These are phyloP conservation scores for Drosophila nigritarsus DNA, from an alignment of 2,888 invertebrate species.

Conservation along the genomic window DNA sequence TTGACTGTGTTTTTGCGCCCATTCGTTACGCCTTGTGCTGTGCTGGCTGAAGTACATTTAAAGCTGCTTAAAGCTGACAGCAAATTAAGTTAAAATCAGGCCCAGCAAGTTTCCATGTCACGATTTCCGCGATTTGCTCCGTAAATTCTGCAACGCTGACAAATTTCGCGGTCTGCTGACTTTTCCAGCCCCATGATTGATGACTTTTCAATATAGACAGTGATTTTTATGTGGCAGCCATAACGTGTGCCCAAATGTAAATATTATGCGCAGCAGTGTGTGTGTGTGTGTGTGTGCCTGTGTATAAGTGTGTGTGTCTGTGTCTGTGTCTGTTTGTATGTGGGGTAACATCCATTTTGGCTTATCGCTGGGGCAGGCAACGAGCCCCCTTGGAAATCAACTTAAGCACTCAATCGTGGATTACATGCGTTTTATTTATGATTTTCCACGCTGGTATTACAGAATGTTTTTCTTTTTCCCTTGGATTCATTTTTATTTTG, in stretches of 20 bases:
- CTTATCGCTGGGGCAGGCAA: slow-evolving; percentile 18
- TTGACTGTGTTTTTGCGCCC: slow-evolving; percentile 45
- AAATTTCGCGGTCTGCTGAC: slow-evolving; percentile 75
- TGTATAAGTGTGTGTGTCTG: not conserved
- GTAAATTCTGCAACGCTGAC: slow-evolving; percentile 66
- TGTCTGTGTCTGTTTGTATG: not conserved
- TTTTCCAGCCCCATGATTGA: slow-evolving; percentile 66
- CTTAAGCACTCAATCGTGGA: slow-evolving; percentile 80
- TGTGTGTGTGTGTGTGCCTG: not conserved
- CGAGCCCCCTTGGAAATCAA: slow-evolving; percentile 55
- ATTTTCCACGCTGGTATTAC: slow-evolving; percentile 76
- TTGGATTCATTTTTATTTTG: slow-evolving; percentile 64
- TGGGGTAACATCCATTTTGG: slow-evolving; percentile 12
- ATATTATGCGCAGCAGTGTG: slow-evolving; percentile 44
- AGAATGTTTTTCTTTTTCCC: slow-evolving; percentile 58
- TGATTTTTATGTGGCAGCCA: slow-evolving; percentile 57
- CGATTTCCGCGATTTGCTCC: slow-evolving; percentile 32
- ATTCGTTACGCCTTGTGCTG: slow-evolving; percentile 40
- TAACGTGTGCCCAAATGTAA: slow-evolving; percentile 69
- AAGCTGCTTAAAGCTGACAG: slow-evolving; percentile 60
- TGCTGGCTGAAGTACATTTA: slow-evolving; percentile 25
- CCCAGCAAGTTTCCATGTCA: slow-evolving; percentile 51
- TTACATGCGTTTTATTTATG: slow-evolving; percentile 83
- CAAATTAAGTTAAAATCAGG: slow-evolving; percentile 51
- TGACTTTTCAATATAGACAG: slow-evolving; percentile 75